Conservation (phyloP, 2,797 vertebrate genomes). For the Enteromius argenteus region DNA sequence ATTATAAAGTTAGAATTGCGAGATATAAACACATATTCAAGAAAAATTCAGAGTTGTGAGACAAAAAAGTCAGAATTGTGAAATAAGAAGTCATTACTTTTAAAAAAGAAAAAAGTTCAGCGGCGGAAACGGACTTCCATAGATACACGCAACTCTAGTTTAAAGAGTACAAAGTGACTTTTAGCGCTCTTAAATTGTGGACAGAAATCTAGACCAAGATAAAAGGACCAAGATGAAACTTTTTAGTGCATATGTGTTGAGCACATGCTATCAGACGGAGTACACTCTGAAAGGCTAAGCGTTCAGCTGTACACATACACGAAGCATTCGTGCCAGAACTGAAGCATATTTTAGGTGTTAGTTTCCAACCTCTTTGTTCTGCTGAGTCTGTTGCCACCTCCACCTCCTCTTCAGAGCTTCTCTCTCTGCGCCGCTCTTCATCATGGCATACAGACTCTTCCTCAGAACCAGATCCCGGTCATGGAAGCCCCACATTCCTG, state of each 20-base stretch:
- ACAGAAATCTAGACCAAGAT: not conserved
- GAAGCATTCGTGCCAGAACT: not conserved
- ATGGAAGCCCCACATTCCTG: conserved; percentile 99
- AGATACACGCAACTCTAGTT: not conserved
- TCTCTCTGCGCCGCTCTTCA: conserved; percentile 93
- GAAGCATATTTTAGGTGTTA: not conserved
- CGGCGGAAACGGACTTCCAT: not conserved
- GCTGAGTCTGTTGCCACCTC: conserved; percentile 98
- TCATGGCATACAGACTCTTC: conserved; percentile 97
- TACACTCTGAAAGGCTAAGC: not conserved
- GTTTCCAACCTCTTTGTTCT: conserved; percentile 94
- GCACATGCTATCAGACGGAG: not conserved
- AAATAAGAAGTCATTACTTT: not conserved
- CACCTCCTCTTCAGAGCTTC: conserved; percentile 96
- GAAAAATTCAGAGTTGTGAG: no score
- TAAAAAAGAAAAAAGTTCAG: not conserved
- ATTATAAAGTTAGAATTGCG: no score
- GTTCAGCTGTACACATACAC: not conserved
- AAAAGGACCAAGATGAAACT: not conserved
- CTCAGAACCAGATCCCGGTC: conserved; percentile 96
- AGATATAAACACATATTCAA: no score
- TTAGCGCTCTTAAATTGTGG: not conserved
- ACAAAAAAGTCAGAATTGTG: no score
- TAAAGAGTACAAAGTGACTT: not conserved
- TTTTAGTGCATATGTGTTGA: not conserved